These are phyloP conservation scores for Riparia riparia DNA, from an alignment of 2,113 vertebrate genomes.

Conservation along the genomic window DNA sequence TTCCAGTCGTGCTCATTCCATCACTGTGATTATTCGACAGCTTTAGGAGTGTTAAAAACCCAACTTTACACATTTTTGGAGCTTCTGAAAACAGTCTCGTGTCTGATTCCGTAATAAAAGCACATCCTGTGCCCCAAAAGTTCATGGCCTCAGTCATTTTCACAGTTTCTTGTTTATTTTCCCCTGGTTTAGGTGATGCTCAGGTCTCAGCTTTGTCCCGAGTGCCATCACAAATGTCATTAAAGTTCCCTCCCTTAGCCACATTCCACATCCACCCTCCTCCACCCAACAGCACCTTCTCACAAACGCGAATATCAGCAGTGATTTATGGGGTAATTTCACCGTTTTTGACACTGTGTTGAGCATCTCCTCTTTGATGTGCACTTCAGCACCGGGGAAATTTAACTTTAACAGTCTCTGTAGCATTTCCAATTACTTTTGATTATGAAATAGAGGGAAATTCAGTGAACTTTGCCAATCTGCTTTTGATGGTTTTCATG, in stretches of 20 bases:
- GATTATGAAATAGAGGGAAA: background rate
- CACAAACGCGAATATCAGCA: background rate
- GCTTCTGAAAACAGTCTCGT: background rate
- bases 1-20: background rate
- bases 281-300: background rate
- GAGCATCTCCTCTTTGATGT: constrained; percentile 4
- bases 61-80: background rate
- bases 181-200: background rate
- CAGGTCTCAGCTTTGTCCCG: background rate
- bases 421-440: background rate
- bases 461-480: background rate
- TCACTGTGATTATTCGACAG: background rate
- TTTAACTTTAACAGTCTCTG: background rate
- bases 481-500: background rate
- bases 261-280: background rate
- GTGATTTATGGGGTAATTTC: background rate
- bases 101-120: rapidly evolving
- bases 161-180: background rate
- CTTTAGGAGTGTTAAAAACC: background rate
- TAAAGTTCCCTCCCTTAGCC: background rate
- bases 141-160: background rate
- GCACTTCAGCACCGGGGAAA: background rate
- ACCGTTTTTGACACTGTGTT: background rate
- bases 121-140: background rate
- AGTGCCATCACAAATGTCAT: background rate